Conservation (phyloP, 1,140 invertebrate species). For the Hycleus cichorii region DNA sequence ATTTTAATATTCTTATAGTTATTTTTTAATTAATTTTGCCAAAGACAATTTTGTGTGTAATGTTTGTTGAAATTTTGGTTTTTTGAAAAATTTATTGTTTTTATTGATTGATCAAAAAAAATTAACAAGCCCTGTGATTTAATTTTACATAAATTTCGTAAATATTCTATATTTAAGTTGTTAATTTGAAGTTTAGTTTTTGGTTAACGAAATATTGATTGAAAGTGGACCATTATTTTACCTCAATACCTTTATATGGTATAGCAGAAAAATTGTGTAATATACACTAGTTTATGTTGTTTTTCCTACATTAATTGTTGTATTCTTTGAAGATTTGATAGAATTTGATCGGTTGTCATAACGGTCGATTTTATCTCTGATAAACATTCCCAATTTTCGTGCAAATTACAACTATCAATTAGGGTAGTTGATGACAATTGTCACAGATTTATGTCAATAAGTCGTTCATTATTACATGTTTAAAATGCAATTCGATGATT, state of each 20-base stretch:
- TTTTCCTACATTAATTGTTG: conserved; percentile 7
- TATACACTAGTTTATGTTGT: conserved; percentile 13
- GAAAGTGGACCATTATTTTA: conserved; percentile 20
- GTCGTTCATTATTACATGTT: neutral
- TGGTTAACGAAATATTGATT: neutral
- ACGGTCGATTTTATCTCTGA: conserved; percentile 4
- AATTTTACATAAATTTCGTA: conserved; percentile 11
- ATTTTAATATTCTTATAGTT: conserved; percentile 7
- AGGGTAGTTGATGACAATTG: conserved; percentile 1
- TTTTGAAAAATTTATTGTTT: neutral
- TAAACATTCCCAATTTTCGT: conserved; percentile 15
- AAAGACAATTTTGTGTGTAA: conserved; percentile 23
- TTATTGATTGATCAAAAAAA: neutral
- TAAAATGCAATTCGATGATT: conserved; percentile 7
- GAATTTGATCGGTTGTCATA: neutral
- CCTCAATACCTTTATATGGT: conserved; percentile 13
- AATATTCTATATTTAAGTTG: conserved; percentile 11
- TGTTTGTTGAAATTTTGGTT: conserved; percentile 4
- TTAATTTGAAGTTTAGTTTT: conserved; percentile 1
- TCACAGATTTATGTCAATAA: conserved; percentile 8
- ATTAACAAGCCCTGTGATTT: conserved; percentile 19
- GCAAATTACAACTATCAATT: conserved; percentile 2
- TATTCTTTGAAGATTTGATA: neutral
- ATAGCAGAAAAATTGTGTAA: conserved; percentile 11
- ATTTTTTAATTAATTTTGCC: conserved; percentile 18